These are phyloP conservation scores for Phasianus colchicus DNA, from an alignment of 2,113 vertebrate genomes.

Conservation along the genomic window DNA sequence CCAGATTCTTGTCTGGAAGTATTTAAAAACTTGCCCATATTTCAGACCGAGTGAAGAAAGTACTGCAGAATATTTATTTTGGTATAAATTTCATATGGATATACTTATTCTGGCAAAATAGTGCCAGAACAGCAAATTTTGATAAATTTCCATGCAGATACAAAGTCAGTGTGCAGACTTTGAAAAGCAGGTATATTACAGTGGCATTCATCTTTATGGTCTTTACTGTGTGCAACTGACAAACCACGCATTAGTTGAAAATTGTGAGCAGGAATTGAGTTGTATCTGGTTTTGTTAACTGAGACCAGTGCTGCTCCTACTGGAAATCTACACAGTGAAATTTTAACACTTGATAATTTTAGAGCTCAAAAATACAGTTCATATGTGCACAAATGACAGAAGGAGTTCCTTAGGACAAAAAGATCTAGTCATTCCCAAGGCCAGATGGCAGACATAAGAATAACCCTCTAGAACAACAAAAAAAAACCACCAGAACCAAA, in stretches of 20 bases:
- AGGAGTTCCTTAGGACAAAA: slow-evolving; percentile 13
- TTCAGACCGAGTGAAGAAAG: neutral
- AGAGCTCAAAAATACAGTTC: slow-evolving; percentile 24
- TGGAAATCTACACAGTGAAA: slow-evolving; percentile 15
- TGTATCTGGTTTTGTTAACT: slow-evolving; percentile 2
- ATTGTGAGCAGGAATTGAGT: neutral
- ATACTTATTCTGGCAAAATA: slow-evolving; percentile 29
- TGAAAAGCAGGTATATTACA: neutral
- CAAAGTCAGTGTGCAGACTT: neutral
- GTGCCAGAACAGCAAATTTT: slow-evolving; percentile 13
- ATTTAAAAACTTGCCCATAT: slow-evolving; percentile 53
- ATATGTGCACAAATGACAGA: neutral
- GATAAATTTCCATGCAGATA: neutral
- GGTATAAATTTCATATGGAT: slow-evolving; percentile 20
- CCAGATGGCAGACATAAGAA: slow-evolving; percentile 28
- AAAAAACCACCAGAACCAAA: neutral
- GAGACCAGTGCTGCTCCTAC: slow-evolving; percentile 1
- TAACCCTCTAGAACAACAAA: neutral
- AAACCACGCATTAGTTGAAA: neutral
- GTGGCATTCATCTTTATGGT: neutral
- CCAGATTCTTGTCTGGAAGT: slow-evolving; percentile 35
- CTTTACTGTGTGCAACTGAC: neutral
- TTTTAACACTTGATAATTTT: slow-evolving; percentile 43
- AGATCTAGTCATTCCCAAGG: slow-evolving; percentile 5
- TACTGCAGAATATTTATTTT: slow-evolving; percentile 55